Base-by-base conservation (phyloP, 1,140 invertebrate genomes). In the Trichonephila inaurata region DNA sequence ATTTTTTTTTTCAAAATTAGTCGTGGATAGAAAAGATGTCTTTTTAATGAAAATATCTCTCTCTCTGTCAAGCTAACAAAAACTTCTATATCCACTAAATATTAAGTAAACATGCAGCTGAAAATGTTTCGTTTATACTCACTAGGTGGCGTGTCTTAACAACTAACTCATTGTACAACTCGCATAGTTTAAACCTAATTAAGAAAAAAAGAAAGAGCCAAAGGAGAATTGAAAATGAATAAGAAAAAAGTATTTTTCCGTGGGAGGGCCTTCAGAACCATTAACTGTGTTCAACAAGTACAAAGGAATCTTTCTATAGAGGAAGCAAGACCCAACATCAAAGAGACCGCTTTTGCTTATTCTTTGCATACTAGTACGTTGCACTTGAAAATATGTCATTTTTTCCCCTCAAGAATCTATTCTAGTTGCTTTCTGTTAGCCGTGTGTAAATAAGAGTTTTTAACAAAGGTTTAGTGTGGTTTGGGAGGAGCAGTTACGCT, bases 311-410 rank as follows among this genome's bases (percentile, higher is more conserved):
- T 77, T 77, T 77, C 72, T 33, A 77, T 77, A 40, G 28, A 24
- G 72, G 72, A 77, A 77, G 72, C 72, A 77, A 40, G 33, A 77
- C 72, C 18, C 16, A 28, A 77, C 24, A 77, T 77, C 72, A 77
- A 77, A 77, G 33, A 18, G 28, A 33, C 72, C 72, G 72, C 72
- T 40, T 28, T 77, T 33, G 72, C 72, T 77, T 77, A 33, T 77
- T 77, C 72, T 77, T 40, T 24, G 72, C 16, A 5, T 33, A 77
- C 72, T 77, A 33, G 72, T 77, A 24, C 33, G 72, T 40, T 77
- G 72, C 72, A 33, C 72, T 77, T 77, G 72, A 77, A 77, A 77
- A 77, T 77, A 77, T 77, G 72, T 77, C 72, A 77, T 77, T 40
- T 77, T 77, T 77, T 40, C 24, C 28, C 14, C 72, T 16, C 10